These are phyloP conservation scores for Prenolepis imparis DNA, from an alignment of 2,888 invertebrate genomes.

Conservation along the genomic window DNA sequence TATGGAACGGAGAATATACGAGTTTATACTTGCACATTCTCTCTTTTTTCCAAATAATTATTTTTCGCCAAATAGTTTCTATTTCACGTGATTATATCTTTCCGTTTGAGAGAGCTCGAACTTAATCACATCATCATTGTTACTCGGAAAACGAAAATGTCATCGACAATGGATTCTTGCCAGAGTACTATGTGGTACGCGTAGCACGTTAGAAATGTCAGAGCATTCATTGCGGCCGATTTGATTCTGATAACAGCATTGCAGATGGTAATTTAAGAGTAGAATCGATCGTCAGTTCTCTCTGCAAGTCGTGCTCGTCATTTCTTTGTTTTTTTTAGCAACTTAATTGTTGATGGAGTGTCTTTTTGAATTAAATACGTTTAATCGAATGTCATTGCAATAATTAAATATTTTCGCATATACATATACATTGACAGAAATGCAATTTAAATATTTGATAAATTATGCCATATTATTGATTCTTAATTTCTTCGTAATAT, in stretches of 20 bases:
- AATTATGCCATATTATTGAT: background rate
- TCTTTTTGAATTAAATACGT: background rate
- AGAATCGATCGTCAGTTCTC: slow-evolving; percentile 34
- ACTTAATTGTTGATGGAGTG: background rate
- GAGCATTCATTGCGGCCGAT: slow-evolving; percentile 5
- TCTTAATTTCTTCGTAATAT: background rate
- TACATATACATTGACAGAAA: background rate
- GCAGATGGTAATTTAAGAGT: slow-evolving; percentile 46
- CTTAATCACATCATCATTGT: slow-evolving; percentile 52
- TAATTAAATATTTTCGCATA: background rate
- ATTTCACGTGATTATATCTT: background rate
- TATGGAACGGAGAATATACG: background rate
- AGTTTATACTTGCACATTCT: background rate
- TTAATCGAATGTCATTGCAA: background rate
- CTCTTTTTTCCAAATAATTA: slow-evolving; percentile 7
- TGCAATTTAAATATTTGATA: background rate
- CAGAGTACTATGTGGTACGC: slow-evolving; percentile 28
- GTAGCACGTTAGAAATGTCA: slow-evolving; percentile 27
- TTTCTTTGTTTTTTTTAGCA: slow-evolving; percentile 34
- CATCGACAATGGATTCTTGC: slow-evolving; percentile 65
- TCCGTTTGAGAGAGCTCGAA: background rate
- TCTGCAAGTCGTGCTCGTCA: slow-evolving; percentile 4
- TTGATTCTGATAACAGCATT: slow-evolving; percentile 31
- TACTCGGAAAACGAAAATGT: slow-evolving; percentile 53
- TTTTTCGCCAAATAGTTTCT: slow-evolving; percentile 2